Evolutionary conservation across 2,113 vertebrate species (phyloP), one percentile per base, ranked within the genome.

Genomic region (Geococcyx californianus): DNA sequence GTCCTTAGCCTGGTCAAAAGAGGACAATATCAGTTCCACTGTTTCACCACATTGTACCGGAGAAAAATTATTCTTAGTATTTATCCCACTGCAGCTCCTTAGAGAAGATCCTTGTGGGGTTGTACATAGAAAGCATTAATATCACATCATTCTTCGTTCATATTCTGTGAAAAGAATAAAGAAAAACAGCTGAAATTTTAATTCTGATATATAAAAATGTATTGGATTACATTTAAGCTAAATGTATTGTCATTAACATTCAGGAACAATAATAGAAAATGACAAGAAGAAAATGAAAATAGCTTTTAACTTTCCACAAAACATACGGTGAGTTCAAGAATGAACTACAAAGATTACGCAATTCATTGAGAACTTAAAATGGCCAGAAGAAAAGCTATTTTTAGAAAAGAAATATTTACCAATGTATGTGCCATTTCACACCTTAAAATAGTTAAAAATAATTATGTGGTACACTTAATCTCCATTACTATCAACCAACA

Each of bases 131-230:
- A 85, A 91, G 68, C 42, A 93, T 87, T 95, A 91, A 25, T 63
- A 84, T 95, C 16, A 28, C 81, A 81, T 93, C 74, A 85, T 95
- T 97, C 97, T 92, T 96, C 84, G 34, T 58, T 94, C 91, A 91
- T 60, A 94, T 70, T 94, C 98, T 98, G 97, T 79, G 68, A 91
- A 97, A 97, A 95, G 87, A 98, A 78, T 59, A 93, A 94, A 93
- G 28, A 95, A 95, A 72, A 93, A 89, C n/a, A 83, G 42, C 26
- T 64, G 58, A 90, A 95, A 90, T 96, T 91, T 95, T 54, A 87
- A 91, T 60, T 55, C 55, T 87, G 68, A 87, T 51, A 45, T 7
- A 70, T 56, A 90, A 95, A 59, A 74, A 88, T 55, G 68, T 10
- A 45, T 19, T 83, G 64, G 85, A 68, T 45, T 45, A 45, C 25